Conservation (phyloP, 2,113 vertebrate species). For the Podilymbus podiceps region DNA sequence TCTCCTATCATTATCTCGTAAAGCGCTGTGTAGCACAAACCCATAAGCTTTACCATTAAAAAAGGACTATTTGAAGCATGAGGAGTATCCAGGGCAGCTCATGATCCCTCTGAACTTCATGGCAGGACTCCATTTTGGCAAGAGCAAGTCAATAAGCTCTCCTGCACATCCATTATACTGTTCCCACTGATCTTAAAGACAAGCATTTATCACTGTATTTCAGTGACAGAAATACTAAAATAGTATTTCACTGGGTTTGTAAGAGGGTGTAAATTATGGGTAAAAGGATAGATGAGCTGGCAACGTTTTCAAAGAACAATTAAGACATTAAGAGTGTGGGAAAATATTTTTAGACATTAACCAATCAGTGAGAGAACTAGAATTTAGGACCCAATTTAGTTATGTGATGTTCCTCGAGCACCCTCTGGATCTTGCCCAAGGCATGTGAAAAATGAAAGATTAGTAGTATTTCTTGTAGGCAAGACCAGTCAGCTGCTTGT, state of each 20-base stretch:
- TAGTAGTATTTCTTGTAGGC: slow-evolving; percentile 43
- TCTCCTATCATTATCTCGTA: neutral
- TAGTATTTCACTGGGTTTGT: neutral
- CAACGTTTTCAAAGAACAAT: neutral
- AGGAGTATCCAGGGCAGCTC: neutral
- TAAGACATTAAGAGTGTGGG: neutral
- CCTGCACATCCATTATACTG: neutral
- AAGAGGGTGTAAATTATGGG: neutral
- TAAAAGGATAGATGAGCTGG: neutral
- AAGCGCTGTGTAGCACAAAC: neutral
- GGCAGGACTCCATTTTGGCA: slow-evolving; percentile 6
- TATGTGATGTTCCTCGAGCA: neutral
- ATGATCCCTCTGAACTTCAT: neutral
- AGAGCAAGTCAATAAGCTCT: neutral
- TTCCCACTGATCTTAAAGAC: neutral
- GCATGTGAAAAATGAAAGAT: slow-evolving; percentile 46
- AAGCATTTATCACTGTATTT: slow-evolving; percentile 13
- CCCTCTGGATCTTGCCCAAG: slow-evolving; percentile 25
- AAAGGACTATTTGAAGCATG: neutral
- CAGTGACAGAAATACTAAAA: neutral
- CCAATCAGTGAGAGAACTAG: neutral
- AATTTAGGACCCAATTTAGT: neutral
- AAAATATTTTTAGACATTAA: neutral
- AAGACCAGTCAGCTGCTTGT: slow-evolving; percentile 41
- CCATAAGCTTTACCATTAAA: neutral